A percentile compares a stretch with the other conserved stretches of the same genome.
Evolutionary conservation across 2,888 invertebrate genomes (phyloP).

Genomic region (Epicampocera succincta): DNA sequence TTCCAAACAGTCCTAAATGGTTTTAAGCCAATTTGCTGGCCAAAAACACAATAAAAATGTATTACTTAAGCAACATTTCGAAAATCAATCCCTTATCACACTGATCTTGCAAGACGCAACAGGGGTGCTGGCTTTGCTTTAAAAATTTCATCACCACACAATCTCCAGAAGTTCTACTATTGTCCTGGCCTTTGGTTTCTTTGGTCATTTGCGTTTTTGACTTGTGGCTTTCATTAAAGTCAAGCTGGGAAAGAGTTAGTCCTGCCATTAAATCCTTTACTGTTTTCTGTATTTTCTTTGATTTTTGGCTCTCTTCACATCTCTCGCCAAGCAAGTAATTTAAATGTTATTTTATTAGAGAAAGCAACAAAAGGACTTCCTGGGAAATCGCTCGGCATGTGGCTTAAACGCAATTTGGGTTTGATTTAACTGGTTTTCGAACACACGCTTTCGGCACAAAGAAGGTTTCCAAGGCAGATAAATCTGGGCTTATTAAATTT

Average conservation of each 20-base stretch:
- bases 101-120: conserved; percentile 28
- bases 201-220: conserved; percentile 61
- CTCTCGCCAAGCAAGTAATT: conserved; percentile 45
- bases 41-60: not conserved
- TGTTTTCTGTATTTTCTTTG: conserved; percentile 9
- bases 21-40: conserved; percentile 58
- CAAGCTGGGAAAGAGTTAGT: conserved; percentile 67
- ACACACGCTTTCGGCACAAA: conserved; percentile 44
- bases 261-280: conserved; percentile 23
- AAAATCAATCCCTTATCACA: conserved; percentile 61
- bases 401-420: conserved; percentile 21
- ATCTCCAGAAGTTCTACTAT: not conserved
- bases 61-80: conserved; percentile 42
- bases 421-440: conserved; percentile 40
- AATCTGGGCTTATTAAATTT: conserved; percentile 27
- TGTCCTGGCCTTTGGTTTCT: conserved; percentile 33
- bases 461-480: not conserved
- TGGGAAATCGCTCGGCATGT: conserved; percentile 37
- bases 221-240: conserved; percentile 68
- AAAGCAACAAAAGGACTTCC: conserved; percentile 19
- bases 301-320: not conserved
- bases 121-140: not conserved
- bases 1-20: conserved; percentile 25
- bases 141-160: conserved; percentile 3
- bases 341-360: conserved; percentile 38